Conservation (phyloP, 2,113 vertebrate genomes). For the Pachyramphus minor region DNA sequence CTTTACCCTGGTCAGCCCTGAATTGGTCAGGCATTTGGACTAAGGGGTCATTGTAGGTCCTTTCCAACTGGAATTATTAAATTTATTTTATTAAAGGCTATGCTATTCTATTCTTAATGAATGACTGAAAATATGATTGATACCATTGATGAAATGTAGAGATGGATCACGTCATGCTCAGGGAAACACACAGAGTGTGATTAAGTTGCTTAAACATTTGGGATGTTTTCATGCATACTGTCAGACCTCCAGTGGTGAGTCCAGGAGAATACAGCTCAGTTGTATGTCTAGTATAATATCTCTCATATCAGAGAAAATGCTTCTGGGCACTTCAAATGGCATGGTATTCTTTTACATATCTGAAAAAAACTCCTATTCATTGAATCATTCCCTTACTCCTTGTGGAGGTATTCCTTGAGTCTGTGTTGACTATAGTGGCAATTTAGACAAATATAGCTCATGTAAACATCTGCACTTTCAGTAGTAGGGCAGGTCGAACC, state of each 20-base stretch:
- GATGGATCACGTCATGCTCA: background rate
- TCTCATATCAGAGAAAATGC: background rate
- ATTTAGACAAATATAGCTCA: fast-evolving
- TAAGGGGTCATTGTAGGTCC: background rate
- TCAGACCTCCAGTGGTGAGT: background rate
- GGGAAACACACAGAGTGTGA: background rate
- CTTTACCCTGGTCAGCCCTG: background rate
- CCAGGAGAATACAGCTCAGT: background rate
- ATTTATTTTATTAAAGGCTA: background rate
- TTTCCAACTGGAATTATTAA: background rate
- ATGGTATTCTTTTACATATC: background rate
- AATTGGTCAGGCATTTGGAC: background rate
- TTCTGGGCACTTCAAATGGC: background rate
- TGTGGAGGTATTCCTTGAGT: background rate
- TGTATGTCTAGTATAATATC: background rate
- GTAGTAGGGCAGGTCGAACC: background rate
- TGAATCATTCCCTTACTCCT: background rate
- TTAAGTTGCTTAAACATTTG: background rate
- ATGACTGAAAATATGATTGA: background rate
- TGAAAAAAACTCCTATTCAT: background rate
- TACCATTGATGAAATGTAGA: background rate
- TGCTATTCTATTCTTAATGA: background rate
- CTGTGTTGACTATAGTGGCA: background rate
- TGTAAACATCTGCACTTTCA: background rate
- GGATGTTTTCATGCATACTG: background rate